A percentile compares a stretch with the other conserved stretches of the same genome.
phyloP scores from a whole-genome alignment of 2,888 invertebrate genomes.

The Lampropteryx suffumata region DNA sequence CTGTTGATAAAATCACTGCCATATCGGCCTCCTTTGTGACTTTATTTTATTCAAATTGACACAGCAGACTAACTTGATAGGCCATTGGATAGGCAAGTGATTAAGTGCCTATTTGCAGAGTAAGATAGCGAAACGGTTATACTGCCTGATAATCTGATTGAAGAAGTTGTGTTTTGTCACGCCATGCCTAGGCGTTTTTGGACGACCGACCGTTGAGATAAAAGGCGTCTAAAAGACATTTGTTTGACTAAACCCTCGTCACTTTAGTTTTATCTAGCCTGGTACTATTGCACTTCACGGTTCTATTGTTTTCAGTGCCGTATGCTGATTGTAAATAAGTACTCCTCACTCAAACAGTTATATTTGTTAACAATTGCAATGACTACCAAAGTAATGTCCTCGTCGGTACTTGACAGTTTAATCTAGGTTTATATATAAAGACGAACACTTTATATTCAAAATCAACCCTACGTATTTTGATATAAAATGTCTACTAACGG shows the following conservation, averaged over 20 bases:
- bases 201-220: slow-evolving; percentile 33
- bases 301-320: neutral
- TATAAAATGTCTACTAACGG: no score
- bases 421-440: no score
- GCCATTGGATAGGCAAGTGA: slow-evolving; percentile 19
- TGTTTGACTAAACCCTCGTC: slow-evolving; percentile 37
- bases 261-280: slow-evolving; percentile 6
- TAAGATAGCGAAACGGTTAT: slow-evolving; percentile 50
- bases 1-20: slow-evolving; percentile 43
- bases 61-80: slow-evolving; percentile 46
- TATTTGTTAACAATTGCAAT: no score
- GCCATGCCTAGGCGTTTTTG: slow-evolving; percentile 46
- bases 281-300: neutral
- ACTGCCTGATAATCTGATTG: slow-evolving; percentile 61
- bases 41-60: slow-evolving; percentile 67
- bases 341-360: no score
- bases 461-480: no score
- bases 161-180: slow-evolving; percentile 66
- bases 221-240: slow-evolving; percentile 50
- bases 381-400: no score
- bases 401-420: no score
- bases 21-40: slow-evolving; percentile 50
- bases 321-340: no score
- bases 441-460: no score
- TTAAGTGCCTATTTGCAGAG: slow-evolving; percentile 19